phyloP scores from a whole-genome alignment of 2,888 invertebrate species.

The Eudemis profundana region DNA sequence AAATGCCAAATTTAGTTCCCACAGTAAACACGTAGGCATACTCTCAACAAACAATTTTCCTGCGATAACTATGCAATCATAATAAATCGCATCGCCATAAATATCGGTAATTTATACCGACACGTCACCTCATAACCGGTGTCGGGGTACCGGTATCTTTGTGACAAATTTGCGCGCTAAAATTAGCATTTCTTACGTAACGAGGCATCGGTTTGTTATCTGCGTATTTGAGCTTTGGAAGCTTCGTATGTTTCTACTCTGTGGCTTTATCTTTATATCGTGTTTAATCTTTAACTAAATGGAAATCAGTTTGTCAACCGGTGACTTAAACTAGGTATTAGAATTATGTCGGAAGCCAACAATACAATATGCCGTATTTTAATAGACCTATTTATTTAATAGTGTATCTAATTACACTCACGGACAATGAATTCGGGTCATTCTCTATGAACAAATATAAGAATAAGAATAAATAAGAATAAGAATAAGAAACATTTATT shows the following conservation, averaged over 20 bases:
- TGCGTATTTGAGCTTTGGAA: constrained; percentile 2
- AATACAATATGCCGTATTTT: too few relatives aligned
- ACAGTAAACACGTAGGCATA: constrained; percentile 41
- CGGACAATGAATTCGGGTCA: too few relatives aligned
- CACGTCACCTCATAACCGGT: constrained; percentile 58
- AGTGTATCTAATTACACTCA: too few relatives aligned
- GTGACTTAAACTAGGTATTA: too few relatives aligned
- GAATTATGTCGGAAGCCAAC: too few relatives aligned
- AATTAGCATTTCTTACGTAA: constrained; percentile 34
- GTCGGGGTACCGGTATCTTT: constrained; percentile 38
- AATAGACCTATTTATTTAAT: too few relatives aligned
- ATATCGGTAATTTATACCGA: constrained; percentile 60
- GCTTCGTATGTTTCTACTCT: neutral
- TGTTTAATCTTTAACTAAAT: neutral
- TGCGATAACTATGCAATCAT: constrained; percentile 65
- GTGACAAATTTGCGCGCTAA: constrained; percentile 56
- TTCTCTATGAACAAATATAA: too few relatives aligned
- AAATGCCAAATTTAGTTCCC: constrained; percentile 41
- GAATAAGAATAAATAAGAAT: too few relatives aligned
- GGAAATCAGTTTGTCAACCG: too few relatives aligned
- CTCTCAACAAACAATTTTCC: constrained; percentile 64
- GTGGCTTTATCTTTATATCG: neutral
- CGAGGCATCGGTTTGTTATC: constrained; percentile 7
- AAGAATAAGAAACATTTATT: too few relatives aligned
- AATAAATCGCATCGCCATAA: constrained; percentile 64